A percentile compares a stretch with the other conserved stretches of the same genome.
Evolutionary conservation across 2,797 vertebrate species (phyloP).

Genomic region (Enteromius radiatus): DNA sequence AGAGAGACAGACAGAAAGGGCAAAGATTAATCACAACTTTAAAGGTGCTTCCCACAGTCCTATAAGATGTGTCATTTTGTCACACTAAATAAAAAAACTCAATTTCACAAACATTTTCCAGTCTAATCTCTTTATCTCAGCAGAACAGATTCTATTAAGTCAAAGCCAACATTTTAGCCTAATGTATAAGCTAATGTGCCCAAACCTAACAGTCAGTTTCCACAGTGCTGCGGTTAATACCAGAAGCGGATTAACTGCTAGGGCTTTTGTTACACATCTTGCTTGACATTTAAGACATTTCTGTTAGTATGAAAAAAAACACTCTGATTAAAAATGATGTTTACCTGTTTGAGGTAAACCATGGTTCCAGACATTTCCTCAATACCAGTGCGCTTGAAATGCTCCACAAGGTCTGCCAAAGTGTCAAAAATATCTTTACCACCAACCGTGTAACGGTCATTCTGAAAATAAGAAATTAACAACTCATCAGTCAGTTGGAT

Average conservation of each 20-base stretch:
- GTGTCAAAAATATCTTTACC: constrained; percentile 85
- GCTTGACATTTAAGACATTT: constrained; percentile 7
- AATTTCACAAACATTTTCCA: constrained; percentile 17
- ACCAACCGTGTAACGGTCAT: constrained; percentile 88
- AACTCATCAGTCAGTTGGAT: neutral
- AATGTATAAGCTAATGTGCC: neutral
- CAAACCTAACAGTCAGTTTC: neutral
- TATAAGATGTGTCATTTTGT: constrained; percentile 11
- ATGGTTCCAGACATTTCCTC: constrained; percentile 90
- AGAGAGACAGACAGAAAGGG: neutral
- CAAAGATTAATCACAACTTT: constrained; percentile 35
- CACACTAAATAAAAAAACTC: neutral
- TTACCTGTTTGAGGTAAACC: constrained; percentile 90
- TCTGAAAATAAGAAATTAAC: constrained; percentile 73
- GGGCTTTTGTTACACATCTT: neutral
- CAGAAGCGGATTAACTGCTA: constrained; percentile 21
- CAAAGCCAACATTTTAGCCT: neutral
- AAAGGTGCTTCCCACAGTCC: constrained; percentile 16
- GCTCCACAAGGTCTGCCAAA: constrained; percentile 90
- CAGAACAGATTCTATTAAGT: neutral
- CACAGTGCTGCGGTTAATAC: constrained; percentile 3
- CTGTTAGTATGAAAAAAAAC: neutral
- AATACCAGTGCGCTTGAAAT: constrained; percentile 89
- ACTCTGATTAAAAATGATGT: no score
- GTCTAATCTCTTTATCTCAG: neutral